Conservation (phyloP, 2,113 vertebrate species). For the Aleadryas rufinucha region DNA sequence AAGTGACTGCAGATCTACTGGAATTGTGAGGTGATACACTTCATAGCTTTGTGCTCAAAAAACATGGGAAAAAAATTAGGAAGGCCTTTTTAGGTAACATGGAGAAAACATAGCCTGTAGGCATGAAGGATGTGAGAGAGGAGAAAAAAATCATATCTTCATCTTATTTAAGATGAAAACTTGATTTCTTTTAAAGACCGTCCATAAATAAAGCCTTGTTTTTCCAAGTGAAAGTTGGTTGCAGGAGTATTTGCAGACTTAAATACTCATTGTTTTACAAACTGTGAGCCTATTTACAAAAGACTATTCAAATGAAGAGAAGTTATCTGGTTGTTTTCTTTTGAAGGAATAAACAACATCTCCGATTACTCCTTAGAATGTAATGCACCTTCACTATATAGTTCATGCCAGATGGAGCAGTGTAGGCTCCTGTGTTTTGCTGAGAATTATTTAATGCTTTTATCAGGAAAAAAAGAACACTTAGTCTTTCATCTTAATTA, state of each 20-base stretch:
- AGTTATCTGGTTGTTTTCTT: neutral
- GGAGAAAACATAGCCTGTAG: neutral
- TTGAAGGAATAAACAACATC: neutral
- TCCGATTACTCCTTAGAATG: neutral
- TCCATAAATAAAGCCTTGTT: neutral
- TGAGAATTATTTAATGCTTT: neutral
- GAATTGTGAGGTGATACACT: neutral
- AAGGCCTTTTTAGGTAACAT: neutral
- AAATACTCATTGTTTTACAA: neutral
- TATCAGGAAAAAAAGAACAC: neutral
- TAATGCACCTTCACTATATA: neutral
- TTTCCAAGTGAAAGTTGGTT: neutral
- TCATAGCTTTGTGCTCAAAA: neutral
- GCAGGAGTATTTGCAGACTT: neutral
- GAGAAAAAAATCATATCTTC: neutral
- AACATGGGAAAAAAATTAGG: neutral
- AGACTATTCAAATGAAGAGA: neutral
- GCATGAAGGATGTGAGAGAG: neutral
- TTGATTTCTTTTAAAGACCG: neutral
- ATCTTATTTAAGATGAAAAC: neutral
- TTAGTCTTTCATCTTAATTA: neutral
- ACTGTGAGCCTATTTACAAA: neutral
- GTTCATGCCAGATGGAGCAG: neutral
- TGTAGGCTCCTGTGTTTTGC: neutral
- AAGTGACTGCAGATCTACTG: neutral